phyloP scores from a whole-genome alignment of 2,888 invertebrate genomes.

The Sylvicola cinctus region DNA sequence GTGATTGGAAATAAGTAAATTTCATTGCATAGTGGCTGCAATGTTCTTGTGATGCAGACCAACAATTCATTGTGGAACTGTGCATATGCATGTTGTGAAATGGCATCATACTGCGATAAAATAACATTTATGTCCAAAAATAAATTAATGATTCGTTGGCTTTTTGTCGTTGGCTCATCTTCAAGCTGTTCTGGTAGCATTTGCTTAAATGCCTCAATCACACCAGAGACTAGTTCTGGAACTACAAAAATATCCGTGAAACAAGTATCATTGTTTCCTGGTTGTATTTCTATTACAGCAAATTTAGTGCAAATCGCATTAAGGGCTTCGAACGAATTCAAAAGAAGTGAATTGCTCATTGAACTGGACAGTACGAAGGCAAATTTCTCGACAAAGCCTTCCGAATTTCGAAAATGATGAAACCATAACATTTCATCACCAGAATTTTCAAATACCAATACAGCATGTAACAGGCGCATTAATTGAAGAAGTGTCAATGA shows the following conservation, averaged over 20 bases:
- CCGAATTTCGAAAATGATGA: constrained; percentile 26
- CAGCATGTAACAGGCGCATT: constrained; percentile 41
- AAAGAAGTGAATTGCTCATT: constrained; percentile 36
- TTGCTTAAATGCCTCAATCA: constrained; percentile 20
- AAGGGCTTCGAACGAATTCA: constrained; percentile 35
- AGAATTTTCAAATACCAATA: constrained; percentile 26
- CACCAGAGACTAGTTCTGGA: constrained; percentile 16
- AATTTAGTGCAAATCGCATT: constrained; percentile 31
- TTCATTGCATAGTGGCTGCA: constrained; percentile 17
- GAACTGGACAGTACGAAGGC: constrained; percentile 57
- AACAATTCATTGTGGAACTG: constrained; percentile 13
- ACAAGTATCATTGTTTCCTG: constrained; percentile 11
- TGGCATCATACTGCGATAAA: constrained; percentile 18
- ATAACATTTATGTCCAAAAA: constrained; percentile 24
- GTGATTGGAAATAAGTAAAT: constrained; percentile 17
- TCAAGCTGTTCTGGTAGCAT: constrained; percentile 11
- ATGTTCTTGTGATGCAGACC: constrained; percentile 17
- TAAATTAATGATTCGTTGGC: constrained; percentile 20
- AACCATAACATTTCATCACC: constrained; percentile 28
- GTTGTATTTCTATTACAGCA: constrained; percentile 16
- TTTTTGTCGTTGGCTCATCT: constrained; percentile 11
- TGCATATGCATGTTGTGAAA: constrained; percentile 15
- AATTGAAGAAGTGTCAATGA: constrained; percentile 51
- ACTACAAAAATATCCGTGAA: constrained; percentile 19
- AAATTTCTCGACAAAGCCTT: constrained; percentile 33